A percentile compares a stretch with the other conserved stretches of the same genome.
Evolutionary conservation across 2,888 invertebrate species (phyloP).

Genomic region (Parnassius glacialis): DNA sequence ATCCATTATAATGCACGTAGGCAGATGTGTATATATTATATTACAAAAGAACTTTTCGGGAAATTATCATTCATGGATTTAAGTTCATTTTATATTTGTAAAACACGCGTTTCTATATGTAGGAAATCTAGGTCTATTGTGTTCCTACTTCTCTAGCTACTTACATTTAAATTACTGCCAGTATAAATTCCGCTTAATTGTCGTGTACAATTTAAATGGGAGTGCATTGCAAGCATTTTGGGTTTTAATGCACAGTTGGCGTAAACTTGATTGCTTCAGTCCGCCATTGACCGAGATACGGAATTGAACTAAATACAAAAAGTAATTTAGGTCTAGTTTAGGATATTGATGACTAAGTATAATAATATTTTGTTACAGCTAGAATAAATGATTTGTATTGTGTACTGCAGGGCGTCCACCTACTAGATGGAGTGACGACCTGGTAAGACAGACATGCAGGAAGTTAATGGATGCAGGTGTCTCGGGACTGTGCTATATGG

Average conservation of each 20-base stretch:
- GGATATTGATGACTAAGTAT: neutral
- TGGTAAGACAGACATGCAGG: too few relatives aligned
- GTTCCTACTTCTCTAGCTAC: slow-evolving; percentile 15
- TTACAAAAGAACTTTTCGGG: too few relatives aligned
- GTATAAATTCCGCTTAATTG: slow-evolving; percentile 26
- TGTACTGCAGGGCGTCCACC: too few relatives aligned
- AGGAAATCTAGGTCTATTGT: slow-evolving; percentile 22
- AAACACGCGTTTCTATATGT: neutral
- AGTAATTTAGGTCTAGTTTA: slow-evolving; percentile 4
- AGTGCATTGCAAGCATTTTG: slow-evolving; percentile 23
- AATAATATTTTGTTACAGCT: too few relatives aligned
- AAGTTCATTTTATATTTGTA: neutral
- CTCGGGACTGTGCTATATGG: too few relatives aligned
- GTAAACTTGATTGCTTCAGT: slow-evolving; percentile 9
- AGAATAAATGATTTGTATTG: too few relatives aligned
- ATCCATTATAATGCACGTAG: too few relatives aligned
- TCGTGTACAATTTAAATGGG: slow-evolving; percentile 25
- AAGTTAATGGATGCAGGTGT: too few relatives aligned
- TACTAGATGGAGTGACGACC: too few relatives aligned
- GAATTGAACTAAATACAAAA: slow-evolving; percentile 11
- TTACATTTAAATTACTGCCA: slow-evolving; percentile 21
- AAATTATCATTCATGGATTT: too few relatives aligned
- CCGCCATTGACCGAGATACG: slow-evolving; percentile 13
- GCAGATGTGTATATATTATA: too few relatives aligned
- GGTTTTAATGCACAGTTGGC: slow-evolving; percentile 17